Base-by-base conservation (phyloP, 2,888 invertebrate species). In the Miltochrista miniata region DNA sequence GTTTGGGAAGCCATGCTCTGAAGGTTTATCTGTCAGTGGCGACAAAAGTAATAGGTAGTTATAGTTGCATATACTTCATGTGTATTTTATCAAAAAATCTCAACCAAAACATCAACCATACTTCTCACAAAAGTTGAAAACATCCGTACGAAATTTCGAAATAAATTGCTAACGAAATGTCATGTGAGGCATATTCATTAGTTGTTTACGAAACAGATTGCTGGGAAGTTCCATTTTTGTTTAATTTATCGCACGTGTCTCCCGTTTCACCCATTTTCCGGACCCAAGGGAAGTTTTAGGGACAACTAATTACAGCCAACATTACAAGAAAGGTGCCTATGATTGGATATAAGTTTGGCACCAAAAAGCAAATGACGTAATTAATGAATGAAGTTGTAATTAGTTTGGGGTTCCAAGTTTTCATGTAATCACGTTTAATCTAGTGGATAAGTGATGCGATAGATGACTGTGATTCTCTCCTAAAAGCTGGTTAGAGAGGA, bases 161-260 rank as follows among this genome's bases (percentile, higher is more conserved):
- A 67, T 58, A 58, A 66, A 67, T 59, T 57, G 57, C 51, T 48
- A 39, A 59, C 48, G 60, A 60, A 64, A 63, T 58, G 61, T 58
- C 62, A 63, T 61, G 65, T 59, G 59, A 68, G 67, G 59, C 65
- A 68, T 74, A 71, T 74, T 69, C 64, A 66, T 66, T 55, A 65
- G 68, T 74, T 72, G 70, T 76, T 76, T 69, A 66, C 64, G 56
- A 63, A 72, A 47, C 75, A 76, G 76, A 74, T 70, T 72, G 71
- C 76, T 74, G 67, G 66, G 67, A 69, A 74, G 74, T 71, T 64
- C 72, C 67, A 76, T 77, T 79, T 79, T 76, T 79, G 76, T 75
- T 68, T 71, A 75, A 78, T 76, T 76, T 76, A 77, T 77, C 46
- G 68, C 51, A 40, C 54, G 58, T 52, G 31, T 38, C 61, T 48